A percentile compares a stretch with the other conserved stretches of the same genome.
Evolutionary conservation across 1,140 invertebrate genomes (phyloP).

Genomic region (Trichogramma pretiosum): DNA sequence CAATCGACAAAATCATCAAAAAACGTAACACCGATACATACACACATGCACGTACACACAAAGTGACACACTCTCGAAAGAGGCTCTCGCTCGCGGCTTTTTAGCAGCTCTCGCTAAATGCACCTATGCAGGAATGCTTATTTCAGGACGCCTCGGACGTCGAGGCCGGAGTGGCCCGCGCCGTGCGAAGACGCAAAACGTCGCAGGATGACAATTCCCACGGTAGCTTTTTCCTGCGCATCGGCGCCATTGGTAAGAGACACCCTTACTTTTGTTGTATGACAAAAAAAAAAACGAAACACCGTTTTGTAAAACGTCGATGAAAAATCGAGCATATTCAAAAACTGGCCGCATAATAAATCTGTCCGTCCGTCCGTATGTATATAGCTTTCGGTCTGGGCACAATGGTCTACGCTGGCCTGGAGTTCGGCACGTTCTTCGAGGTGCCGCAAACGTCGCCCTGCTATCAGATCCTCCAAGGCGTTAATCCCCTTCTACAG

Average conservation of each 20-base stretch:
- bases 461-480: conserved; percentile 80
- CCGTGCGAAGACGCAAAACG: conserved; percentile 73
- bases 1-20: too few relatives aligned
- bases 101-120: background rate
- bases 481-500: conserved; percentile 86
- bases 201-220: conserved; percentile 88
- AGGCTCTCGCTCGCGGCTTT: too few relatives aligned
- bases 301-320: too few relatives aligned
- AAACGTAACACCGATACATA: too few relatives aligned
- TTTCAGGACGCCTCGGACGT: conserved; percentile 52
- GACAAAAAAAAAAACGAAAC: too few relatives aligned
- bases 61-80: too few relatives aligned
- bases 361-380: too few relatives aligned
- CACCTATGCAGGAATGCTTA: conserved; percentile 8
- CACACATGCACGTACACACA: too few relatives aligned
- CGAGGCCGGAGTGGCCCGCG: conserved; percentile 59
- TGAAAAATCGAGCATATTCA: too few relatives aligned
- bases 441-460: conserved; percentile 81
- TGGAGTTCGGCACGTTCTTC: conserved; percentile 90
- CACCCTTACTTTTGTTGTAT: too few relatives aligned
- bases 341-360: too few relatives aligned
- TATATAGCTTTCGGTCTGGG: conserved; percentile 91
- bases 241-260: conserved; percentile 83
- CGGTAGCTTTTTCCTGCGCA: conserved; percentile 91
- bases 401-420: conserved; percentile 94